A percentile compares a stretch with the other conserved stretches of the same genome.
These are phyloP conservation scores for Rhodeus uyekii DNA, from an alignment of 2,797 vertebrate genomes.

Conservation along the genomic window DNA sequence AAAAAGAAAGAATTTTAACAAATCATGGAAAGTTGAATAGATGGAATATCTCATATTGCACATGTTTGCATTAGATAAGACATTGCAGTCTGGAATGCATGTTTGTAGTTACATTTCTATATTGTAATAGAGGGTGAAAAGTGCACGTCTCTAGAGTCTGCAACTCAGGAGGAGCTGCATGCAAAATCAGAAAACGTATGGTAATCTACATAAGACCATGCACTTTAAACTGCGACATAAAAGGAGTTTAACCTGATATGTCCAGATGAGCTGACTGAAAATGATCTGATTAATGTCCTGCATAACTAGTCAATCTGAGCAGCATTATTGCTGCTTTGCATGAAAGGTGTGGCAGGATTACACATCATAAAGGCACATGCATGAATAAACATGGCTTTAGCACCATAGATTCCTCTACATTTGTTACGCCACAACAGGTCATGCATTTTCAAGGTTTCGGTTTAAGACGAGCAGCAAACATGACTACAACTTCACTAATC, in stretches of 20 bases:
- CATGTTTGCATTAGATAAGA: not conserved
- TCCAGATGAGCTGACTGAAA: not conserved
- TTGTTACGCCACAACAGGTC: not conserved
- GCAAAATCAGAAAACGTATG: not conserved
- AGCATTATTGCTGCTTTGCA: conserved; percentile 3
- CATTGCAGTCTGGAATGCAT: not conserved
- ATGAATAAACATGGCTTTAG: not conserved
- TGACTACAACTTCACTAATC: conserved; percentile 44
- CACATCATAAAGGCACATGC: not conserved
- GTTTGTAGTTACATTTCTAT: not conserved
- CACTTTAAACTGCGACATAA: not conserved
- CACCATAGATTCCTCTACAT: not conserved
- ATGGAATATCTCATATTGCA: not conserved
- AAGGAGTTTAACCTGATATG: not conserved
- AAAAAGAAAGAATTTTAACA: not conserved
- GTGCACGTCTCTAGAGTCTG: not conserved
- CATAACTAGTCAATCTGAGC: not conserved
- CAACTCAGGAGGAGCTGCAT: not conserved
- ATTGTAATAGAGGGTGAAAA: not conserved
- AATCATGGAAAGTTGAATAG: not conserved
- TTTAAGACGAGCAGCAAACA: conserved; percentile 13
- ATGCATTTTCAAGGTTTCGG: not conserved
- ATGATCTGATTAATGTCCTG: not conserved
- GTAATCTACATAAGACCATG: not conserved
- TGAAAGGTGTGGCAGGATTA: conserved; percentile 10